Evolutionary conservation across 2,888 invertebrate species (phyloP), one percentile per base, ranked within the genome.

Genomic region (Lathronympha strigana): DNA sequence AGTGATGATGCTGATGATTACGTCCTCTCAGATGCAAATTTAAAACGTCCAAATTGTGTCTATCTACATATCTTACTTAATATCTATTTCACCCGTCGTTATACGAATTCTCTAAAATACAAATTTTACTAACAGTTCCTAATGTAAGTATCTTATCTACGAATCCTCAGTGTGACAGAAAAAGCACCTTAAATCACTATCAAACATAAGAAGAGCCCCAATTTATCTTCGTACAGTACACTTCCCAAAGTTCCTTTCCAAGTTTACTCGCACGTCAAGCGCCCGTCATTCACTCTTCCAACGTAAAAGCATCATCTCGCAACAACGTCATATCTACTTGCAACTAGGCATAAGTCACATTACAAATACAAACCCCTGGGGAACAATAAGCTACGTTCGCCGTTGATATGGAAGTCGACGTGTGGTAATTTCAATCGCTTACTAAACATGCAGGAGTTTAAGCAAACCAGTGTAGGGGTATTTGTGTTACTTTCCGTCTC

Each of bases 401-500:
- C n/a, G 47, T 64, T 51, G 11, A 58, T 43, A 58, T 57, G 63
- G 43, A 64, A 64, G 60, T 64, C 36, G 58, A 58, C 38, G 19
- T 54, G 11, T 21, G n/a, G 47, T 15, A 13, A 38, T 47, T 23
- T n/a, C 23, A n/a, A 47, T 2, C 13, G 23, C 23, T 8, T 25
- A 45, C 23, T 11, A 23, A 47, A 25, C 4, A 0, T 13, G 45
- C 21, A 9, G 4, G 23, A 11, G 47, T n/a, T 47, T n/a, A 23
- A n/a, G 23, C 23, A 13, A n/a, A 47, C n/a, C 33, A 33, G 33
- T 2, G 33, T 11, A 3, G 1, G 15, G n/a, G 38, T 38, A 8
- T 1, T 2, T 38, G n/a, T 38, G 36, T 38, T 38, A 3, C 15
- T n/a, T 4, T n/a, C n/a, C n/a, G n/a, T n/a, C n/a, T n/a, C n/a